These are phyloP conservation scores for Perithous albicinctus DNA, from an alignment of 2,888 invertebrate species.

Conservation along the genomic window DNA sequence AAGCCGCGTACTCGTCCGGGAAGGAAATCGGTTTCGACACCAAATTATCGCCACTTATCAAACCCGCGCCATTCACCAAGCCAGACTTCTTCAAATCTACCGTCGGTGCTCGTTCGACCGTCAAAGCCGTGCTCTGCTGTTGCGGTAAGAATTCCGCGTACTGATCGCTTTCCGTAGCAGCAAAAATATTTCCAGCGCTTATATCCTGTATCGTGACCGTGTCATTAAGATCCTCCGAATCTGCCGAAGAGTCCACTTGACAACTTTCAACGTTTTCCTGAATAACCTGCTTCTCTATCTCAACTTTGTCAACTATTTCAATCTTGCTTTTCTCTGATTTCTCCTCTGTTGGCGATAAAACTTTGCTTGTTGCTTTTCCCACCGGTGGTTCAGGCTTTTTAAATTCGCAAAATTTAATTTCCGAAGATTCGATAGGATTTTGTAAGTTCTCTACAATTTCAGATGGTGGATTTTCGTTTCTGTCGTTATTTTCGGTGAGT, in stretches of 20 bases:
- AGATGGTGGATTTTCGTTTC: conserved; percentile 9
- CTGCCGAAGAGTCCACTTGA: conserved; percentile 16
- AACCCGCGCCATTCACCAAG: neutral
- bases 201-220: conserved; percentile 52
- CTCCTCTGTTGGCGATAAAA: neutral
- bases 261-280: conserved; percentile 20
- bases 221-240: conserved; percentile 40
- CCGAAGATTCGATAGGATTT: neutral
- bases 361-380: neutral
- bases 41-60: conserved; percentile 22
- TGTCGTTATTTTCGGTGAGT: conserved; percentile 10
- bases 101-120: conserved; percentile 9
- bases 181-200: conserved; percentile 40
- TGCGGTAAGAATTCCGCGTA: conserved; percentile 72
- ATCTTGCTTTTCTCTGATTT: neutral
- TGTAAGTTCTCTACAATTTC: neutral
- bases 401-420: neutral
- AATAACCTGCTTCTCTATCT: conserved; percentile 15
- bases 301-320: neutral
- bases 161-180: conserved; percentile 55
- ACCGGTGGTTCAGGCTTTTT: neutral
- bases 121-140: conserved; percentile 75
- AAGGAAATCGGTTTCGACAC: conserved; percentile 10
- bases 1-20: conserved; percentile 62
- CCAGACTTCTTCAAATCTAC: conserved; percentile 6